Evolutionary conservation across 2,888 invertebrate species (phyloP), one percentile per base, ranked within the genome.

Genomic region (Drosophila emarginata): DNA sequence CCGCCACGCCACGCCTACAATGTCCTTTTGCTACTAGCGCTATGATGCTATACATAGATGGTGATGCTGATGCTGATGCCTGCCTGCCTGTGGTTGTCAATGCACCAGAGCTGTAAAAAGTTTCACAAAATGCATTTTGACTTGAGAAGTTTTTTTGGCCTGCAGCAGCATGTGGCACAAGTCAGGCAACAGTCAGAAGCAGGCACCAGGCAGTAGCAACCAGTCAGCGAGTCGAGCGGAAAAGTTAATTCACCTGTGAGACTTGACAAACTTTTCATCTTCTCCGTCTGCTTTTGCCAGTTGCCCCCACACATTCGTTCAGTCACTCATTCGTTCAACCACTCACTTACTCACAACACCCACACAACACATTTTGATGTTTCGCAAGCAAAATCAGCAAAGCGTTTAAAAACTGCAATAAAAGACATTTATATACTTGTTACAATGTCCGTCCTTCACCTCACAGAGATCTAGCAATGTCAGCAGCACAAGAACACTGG

Each of bases 201-300:
- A 32, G 32, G 1, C 32, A 32, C 32, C 57, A 54, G 67, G 67
- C 50, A 63, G 40, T 40, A 53, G 54, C 51, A 63, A 64, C 52
- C 57, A 73, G 64, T 28, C 66, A 67, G 37, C 79, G 85, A 87
- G 78, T 78, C 72, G 74, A 86, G 80, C 84, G 76, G 74, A 86
- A 85, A 85, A 85, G 75, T 85, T 85, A 85, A 88, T 86, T 88
- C 85, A 85, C 85, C 85, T 85, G 88, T 80, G 88, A 88, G 85
- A 79, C 85, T 79, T 77, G 79, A 79, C 86, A 82, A 84, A 84
- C 78, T 85, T 85, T 85, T 45, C 45, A 32, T 32, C 32, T 32
- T 32, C 32, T 32, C 9, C 32, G 7, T 32, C 32, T 32, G 32
- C 32, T 21, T 45, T 14, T 45, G 12, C 45, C 45, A 45, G 45